Base-by-base conservation (phyloP, 1,140 invertebrate genomes). In the Phocides pigmalion region DNA sequence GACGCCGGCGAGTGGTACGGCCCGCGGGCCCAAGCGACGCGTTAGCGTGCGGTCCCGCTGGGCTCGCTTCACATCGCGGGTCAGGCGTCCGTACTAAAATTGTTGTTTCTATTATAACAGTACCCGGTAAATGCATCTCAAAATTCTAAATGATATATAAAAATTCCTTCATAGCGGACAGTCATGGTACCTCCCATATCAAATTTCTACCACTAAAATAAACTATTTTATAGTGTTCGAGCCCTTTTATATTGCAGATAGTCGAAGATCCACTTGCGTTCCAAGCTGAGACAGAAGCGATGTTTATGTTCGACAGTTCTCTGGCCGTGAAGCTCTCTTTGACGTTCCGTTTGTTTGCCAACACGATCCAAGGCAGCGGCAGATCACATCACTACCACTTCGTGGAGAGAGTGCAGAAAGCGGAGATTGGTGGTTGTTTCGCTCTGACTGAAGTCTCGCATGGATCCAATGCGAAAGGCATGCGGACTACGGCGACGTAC, bases 391-490 rank as follows among this genome's bases (percentile, higher is more conserved):
- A 96, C 75, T 84, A 91, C 22, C 84, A 94, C 17, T 93, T 94
- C 77, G 77, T 95, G 9, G 93, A 94, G 4, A 93, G 93, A 63
- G 83, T 92, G n/a, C 84, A 93, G 35, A 88, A 92, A 19, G 92
- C 91, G 11, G 84, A 93, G 63, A 94, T 95, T 42, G 68, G 87
- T 61, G 96, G 96, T n/a, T 96, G 95, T 76, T 97, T 97, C 88
- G 95, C 95, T 0, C 82, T 98, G 0, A 98, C 97, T 0, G 97
- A 98, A 89, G 93, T 98, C n/a, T 94, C 95, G 3, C 97, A 98
- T 91, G 97, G 97, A 2, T 97, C 96, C 14, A 98, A 98, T 81
- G 96, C 96, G 3, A 95, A 95, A 84, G 95, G 94, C 22, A 95
- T 98, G 94, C 93, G 95, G 62, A 98, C 97, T 0, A 95, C 94